Base-by-base conservation (phyloP, 2,113 vertebrate genomes). In the Paramormyrops kingsleyae region DNA sequence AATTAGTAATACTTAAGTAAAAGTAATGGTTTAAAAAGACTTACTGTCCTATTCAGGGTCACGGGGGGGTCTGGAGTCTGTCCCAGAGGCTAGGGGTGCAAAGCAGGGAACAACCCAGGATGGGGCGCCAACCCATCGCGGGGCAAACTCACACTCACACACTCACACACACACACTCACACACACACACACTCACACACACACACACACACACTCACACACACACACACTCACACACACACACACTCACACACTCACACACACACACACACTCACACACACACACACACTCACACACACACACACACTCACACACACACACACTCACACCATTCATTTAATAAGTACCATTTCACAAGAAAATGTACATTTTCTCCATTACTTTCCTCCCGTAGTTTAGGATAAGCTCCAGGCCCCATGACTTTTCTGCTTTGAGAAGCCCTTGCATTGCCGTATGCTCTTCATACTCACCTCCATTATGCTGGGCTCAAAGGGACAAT, bases 401-500 rank as follows among this genome's bases (percentile, higher is more conserved):
- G 62, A 27, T 66, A 66, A 66, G 8, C 62, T 27, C 62, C 62
- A 66, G n/a, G 62, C 3, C 62, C 10, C 9, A 27, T n/a, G 62
- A 27, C 62, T 27, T 27, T 66, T 13, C n/a, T 66, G 27, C 62
- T 27, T 7, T 35, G n/a, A 39, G 46, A 10, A 39, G 27, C 31
- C 39, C 27, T 56, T n/a, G 21, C n/a, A 56, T 7, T 87, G 52
- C 52, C 17, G 49, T 35, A 17, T n/a, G 44, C 35, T 13, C 15
- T 10, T 2, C 5, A 47, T 39, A 94, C 96, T 94, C 91, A 96
- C 95, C 95, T 96, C 96, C 91, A 96, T 92, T 89, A 94, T 94
- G 90, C 93, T 95, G 89, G 96, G 95, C 91, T 96, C 96, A 93
- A 96, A 95, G 0, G 95, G 95, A 66, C 91, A 92, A 89, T 96